Evolutionary conservation across 1,140 invertebrate species (phyloP).

Genomic region (Laodelphax striatellus): DNA sequence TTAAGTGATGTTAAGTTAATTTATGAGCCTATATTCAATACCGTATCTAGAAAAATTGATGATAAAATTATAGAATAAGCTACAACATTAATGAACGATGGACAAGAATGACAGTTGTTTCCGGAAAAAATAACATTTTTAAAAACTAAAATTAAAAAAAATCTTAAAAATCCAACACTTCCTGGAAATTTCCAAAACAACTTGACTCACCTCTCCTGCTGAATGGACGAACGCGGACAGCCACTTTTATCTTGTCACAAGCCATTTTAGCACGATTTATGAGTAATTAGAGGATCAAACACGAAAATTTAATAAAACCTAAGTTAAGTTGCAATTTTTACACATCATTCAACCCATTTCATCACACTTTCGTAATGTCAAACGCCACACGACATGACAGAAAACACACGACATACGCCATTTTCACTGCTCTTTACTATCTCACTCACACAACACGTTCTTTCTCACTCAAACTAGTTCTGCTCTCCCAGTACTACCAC

Average conservation of each 20-base stretch:
- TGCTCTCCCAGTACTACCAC: too few species aligned
- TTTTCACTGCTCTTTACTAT: neutral
- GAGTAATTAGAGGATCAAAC: constrained; percentile 5
- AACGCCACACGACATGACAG: constrained; percentile 9
- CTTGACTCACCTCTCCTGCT: constrained; percentile 75
- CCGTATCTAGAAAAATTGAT: too few species aligned
- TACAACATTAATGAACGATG: too few species aligned
- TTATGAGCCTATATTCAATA: too few species aligned
- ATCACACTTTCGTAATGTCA: constrained; percentile 4
- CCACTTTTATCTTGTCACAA: constrained; percentile 92
- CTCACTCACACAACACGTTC: too few species aligned
- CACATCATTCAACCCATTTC: constrained; percentile 21
- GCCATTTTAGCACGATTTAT: constrained; percentile 40
- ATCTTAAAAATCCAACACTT: too few species aligned
- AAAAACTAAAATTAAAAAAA: too few species aligned
- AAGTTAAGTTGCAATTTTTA: constrained; percentile 6
- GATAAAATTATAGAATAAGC: too few species aligned
- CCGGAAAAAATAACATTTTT: too few species aligned
- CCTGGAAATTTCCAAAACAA: neutral
- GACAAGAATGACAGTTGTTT: too few species aligned
- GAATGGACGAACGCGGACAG: constrained; percentile 89
- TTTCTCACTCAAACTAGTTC: too few species aligned
- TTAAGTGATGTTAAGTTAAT: too few species aligned
- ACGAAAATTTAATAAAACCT: constrained; percentile 4
- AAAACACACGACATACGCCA: neutral